phyloP scores from a whole-genome alignment of 1,140 invertebrate species.

The Plectrocnemia conspersa region DNA sequence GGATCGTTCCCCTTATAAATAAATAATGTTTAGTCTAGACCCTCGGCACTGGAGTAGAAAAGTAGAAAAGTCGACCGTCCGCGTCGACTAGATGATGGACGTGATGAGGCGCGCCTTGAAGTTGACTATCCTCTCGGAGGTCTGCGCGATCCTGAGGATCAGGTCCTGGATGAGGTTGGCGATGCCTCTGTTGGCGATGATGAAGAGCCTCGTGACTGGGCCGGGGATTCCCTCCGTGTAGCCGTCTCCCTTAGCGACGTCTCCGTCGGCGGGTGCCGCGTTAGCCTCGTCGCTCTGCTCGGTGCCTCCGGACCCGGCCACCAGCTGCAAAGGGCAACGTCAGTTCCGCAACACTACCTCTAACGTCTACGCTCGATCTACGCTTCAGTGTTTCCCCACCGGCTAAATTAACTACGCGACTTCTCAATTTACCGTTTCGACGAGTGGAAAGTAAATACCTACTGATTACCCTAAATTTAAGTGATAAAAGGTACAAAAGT shows the following conservation, averaged over 20 bases:
- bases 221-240: conserved; percentile 75
- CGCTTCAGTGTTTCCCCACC: not conserved
- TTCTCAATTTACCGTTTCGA: too few species aligned
- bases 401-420: not conserved
- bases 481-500: too few species aligned
- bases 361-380: too few species aligned
- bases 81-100: conserved; percentile 81
- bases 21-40: not conserved
- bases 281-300: conserved; percentile 56
- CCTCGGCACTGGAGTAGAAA: not conserved
- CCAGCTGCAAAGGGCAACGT: conserved; percentile 57
- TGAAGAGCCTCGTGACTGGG: conserved; percentile 76
- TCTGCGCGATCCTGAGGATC: conserved; percentile 79
- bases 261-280: conserved; percentile 50
- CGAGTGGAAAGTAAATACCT: too few species aligned
- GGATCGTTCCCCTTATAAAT: too few species aligned
- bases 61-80: too few species aligned
- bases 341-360: not conserved
- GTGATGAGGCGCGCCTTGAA: conserved; percentile 85
- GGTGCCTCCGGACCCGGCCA: conserved; percentile 61
- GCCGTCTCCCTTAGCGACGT: conserved; percentile 56
- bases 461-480: too few species aligned
- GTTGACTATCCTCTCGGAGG: conserved; percentile 83
- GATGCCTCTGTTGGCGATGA: conserved; percentile 76
- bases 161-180: conserved; percentile 80